Base-by-base conservation (phyloP, 1,140 invertebrate genomes). In the Panagrolaimus sp. region DNA sequence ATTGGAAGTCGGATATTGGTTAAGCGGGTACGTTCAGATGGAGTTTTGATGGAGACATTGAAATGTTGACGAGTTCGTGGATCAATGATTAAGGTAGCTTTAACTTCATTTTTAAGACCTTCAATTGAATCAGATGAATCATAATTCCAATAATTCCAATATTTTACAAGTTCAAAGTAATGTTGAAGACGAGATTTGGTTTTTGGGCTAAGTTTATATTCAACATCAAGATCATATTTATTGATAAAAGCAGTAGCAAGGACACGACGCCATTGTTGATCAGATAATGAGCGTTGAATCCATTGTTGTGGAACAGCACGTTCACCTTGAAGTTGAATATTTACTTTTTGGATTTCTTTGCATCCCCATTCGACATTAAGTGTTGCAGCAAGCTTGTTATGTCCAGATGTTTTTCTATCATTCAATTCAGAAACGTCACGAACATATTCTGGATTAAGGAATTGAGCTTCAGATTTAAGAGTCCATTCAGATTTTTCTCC, bases 71-170 rank as follows among this genome's bases (percentile, higher is more conserved):
- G 69, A 13, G 43, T 69, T 14, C 71, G 1, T 11, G 73, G 75
- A 13, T 74, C 73, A 38, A 74, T 76, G 31, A 53, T 20, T 5
- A 73, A 5, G 14, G 44, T 42, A 44, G 47, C 72, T 20, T 61
- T 20, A 44, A 72, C n/a, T n/a, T 68, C 2, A 46, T 16, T 5
- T 70, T 48, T 31, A 42, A 53, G 31, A 38, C 65, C 44, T 14
- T 44, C 62, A 25, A 25, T 38, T 9, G 27, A 14, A 42, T 51
- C 43, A 20, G 73, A 27, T 14, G 71, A 42, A 23, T 76, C 46
- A 20, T 45, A 65, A 47, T 76, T 67, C 74, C 74, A 76, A 48
- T 74, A 76, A 62, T 75, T 61, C 64, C 70, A 61, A 1, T 63
- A 23, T 46, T 74, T 73, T 16, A 73, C 11, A 16, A 74, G 13